Base-by-base conservation (phyloP, 2,888 invertebrate species). In the Boloria euphrosyne region DNA sequence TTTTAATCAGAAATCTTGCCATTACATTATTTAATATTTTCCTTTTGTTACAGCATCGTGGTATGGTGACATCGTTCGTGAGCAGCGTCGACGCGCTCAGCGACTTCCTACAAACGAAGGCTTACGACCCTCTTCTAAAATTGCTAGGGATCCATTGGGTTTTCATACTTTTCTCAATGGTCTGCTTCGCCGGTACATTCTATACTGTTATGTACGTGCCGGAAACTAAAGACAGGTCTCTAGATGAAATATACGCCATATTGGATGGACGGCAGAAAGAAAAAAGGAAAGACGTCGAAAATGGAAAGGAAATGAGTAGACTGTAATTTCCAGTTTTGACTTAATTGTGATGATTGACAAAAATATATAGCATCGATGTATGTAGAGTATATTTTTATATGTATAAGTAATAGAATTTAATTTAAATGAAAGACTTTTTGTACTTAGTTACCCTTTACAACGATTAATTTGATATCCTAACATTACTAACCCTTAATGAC, bases 101-200 rank as follows among this genome's bases (percentile, higher is more conserved):
- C 67, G 92, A 92, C 78, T 91, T 92, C 78, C 76, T 90, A 0
- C 92, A 92, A 71, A 88, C 89, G 1, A 92, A 92, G 66, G 89
- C 89, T 0, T 92, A 91, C 75, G 90, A 91, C 70, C 91, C 91
- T 0, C 80, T 92, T 0, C 81, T 89, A 3, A 91, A 91, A 72
- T 80, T 90, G 1, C 77, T 92, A 0, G 92, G 92, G 3, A 91
- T 91, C 68, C 91, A 91, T 67, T 92, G 91, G 91, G 91, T 91
- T 13, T 91, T 92, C 80, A 88, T 90, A 22, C 80, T 90, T 74
- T 92, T 91, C 77, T 90, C 91, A 0, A 43, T 81, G 0, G 85
- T 92, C 4, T 91, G 91, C 75, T 91, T 92, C 83, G 70, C 87
- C 0, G 90, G 90, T 0, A 88, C 90, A 0, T 71, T 86, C 14